Evolutionary conservation across 2,797 vertebrate genomes (phyloP).

Genomic region (Scyliorhinus canicula): DNA sequence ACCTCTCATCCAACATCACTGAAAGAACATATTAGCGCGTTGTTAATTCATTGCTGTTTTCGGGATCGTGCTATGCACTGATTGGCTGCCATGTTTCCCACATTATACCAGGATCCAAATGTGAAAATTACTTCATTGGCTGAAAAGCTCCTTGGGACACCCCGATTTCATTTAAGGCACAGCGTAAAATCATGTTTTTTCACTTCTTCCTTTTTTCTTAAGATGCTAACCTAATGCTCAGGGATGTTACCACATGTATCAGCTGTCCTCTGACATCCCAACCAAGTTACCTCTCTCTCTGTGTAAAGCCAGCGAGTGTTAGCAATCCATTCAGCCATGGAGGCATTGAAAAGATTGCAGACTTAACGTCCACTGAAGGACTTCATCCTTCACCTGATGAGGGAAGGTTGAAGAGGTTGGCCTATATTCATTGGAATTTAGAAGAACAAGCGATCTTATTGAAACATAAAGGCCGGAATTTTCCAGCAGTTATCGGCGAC

Average conservation of each 20-base stretch:
- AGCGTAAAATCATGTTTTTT: background rate
- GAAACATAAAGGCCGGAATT: too few species aligned
- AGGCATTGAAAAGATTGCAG: background rate
- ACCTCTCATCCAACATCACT: too few species aligned
- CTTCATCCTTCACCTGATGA: background rate
- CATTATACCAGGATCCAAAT: background rate
- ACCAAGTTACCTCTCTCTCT: background rate
- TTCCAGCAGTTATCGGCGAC: too few species aligned
- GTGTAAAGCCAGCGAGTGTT: background rate
- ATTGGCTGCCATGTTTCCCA: background rate
- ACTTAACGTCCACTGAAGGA: background rate
- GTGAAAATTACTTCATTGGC: background rate
- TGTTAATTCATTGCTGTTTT: too few species aligned
- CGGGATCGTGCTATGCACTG: background rate
- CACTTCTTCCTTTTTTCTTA: background rate
- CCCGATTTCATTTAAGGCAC: background rate
- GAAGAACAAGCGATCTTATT: too few species aligned
- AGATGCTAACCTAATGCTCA: background rate
- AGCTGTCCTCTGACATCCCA: background rate
- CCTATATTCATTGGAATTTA: too few species aligned
- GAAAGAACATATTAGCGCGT: too few species aligned
- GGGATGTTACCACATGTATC: background rate
- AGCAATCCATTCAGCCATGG: background rate
- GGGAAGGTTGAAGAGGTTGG: too few species aligned
- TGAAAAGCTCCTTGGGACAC: background rate